phyloP scores from a whole-genome alignment of 2,888 invertebrate species.

The Lampropteryx suffumata region DNA sequence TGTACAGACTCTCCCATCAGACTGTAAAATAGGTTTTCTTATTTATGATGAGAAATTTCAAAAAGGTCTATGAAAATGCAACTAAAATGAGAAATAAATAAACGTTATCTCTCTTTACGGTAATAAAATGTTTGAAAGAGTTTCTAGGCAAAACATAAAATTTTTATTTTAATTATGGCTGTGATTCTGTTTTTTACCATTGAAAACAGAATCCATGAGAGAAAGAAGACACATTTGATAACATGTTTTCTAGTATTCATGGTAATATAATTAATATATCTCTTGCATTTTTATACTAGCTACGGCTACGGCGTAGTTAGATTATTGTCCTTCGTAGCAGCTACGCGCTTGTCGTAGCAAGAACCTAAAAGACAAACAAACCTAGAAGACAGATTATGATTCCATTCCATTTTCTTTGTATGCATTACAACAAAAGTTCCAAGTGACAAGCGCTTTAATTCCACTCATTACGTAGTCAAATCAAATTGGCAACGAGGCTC shows the following conservation, averaged over 20 bases:
- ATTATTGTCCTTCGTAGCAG: not conserved
- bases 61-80: not conserved
- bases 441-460: constrained; percentile 66
- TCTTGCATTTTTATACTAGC: no score
- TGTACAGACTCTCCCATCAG: not conserved
- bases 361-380: no score
- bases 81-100: not conserved
- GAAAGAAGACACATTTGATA: no score
- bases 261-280: no score
- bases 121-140: no score
- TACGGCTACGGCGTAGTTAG: no score
- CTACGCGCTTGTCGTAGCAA: no score
- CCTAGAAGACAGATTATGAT: not conserved
- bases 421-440: constrained; percentile 51
- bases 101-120: not conserved
- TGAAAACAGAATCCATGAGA: no score
- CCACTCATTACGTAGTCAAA: constrained; percentile 67
- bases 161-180: no score
- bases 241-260: no score
- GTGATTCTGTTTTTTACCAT: no score
- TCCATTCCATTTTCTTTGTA: constrained; percentile 12
- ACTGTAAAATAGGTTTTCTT: not conserved
- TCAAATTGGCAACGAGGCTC: constrained; percentile 66
- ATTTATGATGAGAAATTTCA: not conserved
- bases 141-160: no score